Evolutionary conservation across 2,888 invertebrate genomes (phyloP).

Genomic region (Gari tellinella): DNA sequence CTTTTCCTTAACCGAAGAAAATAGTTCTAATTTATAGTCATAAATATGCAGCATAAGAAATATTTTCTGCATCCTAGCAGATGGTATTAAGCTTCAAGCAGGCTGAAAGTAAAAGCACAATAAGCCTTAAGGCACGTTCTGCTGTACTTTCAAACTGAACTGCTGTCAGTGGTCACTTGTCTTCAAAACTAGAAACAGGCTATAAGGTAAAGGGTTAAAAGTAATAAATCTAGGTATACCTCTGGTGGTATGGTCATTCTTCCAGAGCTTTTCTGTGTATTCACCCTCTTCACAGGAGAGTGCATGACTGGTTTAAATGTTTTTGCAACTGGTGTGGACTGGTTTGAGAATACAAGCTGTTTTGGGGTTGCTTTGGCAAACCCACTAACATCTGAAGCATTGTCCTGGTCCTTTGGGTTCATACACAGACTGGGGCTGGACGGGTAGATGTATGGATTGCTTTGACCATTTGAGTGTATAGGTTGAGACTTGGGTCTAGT

Average conservation of each 20-base stretch:
- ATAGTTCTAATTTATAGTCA: no score
- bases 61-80: no score
- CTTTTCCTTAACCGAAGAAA: no score
- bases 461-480: not conserved
- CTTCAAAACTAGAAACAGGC: no score
- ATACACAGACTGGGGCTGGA: constrained; percentile 65
- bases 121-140: no score
- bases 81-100: no score
- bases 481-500: not conserved
- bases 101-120: no score
- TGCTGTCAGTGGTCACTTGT: no score
- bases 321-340: constrained; percentile 66
- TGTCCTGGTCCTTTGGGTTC: constrained; percentile 61
- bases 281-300: constrained; percentile 66
- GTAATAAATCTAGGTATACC: constrained; percentile 30
- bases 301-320: constrained; percentile 66
- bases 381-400: constrained; percentile 65
- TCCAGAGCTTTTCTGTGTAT: constrained; percentile 15
- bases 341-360: constrained; percentile 67
- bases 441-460: constrained; percentile 60
- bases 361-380: constrained; percentile 66
- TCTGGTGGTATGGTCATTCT: constrained; percentile 55
- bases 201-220: no score
- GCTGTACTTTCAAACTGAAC: no score
- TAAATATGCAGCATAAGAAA: no score